phyloP scores from a whole-genome alignment of 2,888 invertebrate genomes.

The Campoletis raptor region DNA sequence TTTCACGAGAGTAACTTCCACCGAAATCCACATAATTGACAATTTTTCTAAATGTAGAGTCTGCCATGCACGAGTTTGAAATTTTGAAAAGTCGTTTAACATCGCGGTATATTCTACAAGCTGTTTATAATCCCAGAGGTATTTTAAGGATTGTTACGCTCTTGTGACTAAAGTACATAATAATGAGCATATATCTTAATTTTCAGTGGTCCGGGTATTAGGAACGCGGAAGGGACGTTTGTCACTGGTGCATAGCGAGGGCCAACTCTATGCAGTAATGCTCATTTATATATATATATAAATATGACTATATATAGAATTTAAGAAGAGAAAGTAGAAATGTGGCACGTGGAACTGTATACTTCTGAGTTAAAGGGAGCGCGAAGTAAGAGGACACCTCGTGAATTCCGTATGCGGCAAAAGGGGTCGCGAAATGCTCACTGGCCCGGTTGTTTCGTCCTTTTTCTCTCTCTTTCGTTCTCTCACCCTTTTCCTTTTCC shows the following conservation, averaged over 20 bases:
- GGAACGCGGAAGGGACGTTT: slow-evolving; percentile 56
- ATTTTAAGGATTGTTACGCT: slow-evolving; percentile 28
- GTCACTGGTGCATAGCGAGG: slow-evolving; percentile 45
- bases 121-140: slow-evolving; percentile 27
- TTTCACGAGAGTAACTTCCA: background rate
- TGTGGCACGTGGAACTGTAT: slow-evolving; percentile 1
- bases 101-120: background rate
- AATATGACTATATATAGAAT: background rate
- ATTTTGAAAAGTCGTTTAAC: background rate
- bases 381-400: slow-evolving; percentile 57
- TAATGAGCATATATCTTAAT: slow-evolving; percentile 66
- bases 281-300: background rate
- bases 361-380: slow-evolving; percentile 41
- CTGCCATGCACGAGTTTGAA: background rate
- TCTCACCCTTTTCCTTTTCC: slow-evolving; percentile 17
- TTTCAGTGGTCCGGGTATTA: slow-evolving; percentile 51
- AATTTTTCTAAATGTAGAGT: background rate
- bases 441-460: slow-evolving; percentile 46
- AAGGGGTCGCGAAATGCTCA: slow-evolving; percentile 64
- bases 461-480: slow-evolving; percentile 18
- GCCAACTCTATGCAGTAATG: slow-evolving; percentile 2
- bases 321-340: slow-evolving; percentile 31
- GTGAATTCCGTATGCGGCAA: slow-evolving; percentile 66
- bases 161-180: slow-evolving; percentile 57
- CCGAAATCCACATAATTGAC: background rate